phyloP scores from a whole-genome alignment of 2,888 invertebrate genomes.

The Neria commutata region DNA sequence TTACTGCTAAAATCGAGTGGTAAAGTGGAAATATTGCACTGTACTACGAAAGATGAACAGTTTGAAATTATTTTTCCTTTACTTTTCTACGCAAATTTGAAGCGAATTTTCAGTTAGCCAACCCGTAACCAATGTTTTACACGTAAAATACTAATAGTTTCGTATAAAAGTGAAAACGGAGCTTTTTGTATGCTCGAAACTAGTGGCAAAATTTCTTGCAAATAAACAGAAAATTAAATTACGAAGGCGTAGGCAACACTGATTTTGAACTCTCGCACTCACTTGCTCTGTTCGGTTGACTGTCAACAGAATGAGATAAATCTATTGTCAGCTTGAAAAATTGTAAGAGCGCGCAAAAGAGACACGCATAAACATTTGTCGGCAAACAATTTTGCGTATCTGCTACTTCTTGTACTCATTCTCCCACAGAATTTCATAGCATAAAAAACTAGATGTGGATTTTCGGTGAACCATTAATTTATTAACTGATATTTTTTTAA shows the following conservation, averaged over 20 bases:
- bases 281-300: no score
- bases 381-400: not conserved
- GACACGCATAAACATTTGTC: not conserved
- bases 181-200: slow-evolving; percentile 15
- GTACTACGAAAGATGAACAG: no score
- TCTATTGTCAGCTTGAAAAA: slow-evolving; percentile 44
- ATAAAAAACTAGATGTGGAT: no score
- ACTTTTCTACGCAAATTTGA: no score
- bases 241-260: not conserved
- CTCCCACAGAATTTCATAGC: no score
- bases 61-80: no score
- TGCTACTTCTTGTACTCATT: not conserved
- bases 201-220: not conserved
- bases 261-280: slow-evolving; percentile 36
- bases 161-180: slow-evolving; percentile 16
- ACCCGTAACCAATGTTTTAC: no score
- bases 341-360: not conserved
- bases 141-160: slow-evolving; percentile 6
- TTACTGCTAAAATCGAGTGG: no score
- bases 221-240: not conserved
- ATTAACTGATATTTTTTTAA: no score
- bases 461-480: no score
- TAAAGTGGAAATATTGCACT: no score
- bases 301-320: slow-evolving; percentile 49
- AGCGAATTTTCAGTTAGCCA: no score